These are phyloP conservation scores for Hyles euphorbiae DNA, from an alignment of 1,140 invertebrate genomes.

Conservation along the genomic window DNA sequence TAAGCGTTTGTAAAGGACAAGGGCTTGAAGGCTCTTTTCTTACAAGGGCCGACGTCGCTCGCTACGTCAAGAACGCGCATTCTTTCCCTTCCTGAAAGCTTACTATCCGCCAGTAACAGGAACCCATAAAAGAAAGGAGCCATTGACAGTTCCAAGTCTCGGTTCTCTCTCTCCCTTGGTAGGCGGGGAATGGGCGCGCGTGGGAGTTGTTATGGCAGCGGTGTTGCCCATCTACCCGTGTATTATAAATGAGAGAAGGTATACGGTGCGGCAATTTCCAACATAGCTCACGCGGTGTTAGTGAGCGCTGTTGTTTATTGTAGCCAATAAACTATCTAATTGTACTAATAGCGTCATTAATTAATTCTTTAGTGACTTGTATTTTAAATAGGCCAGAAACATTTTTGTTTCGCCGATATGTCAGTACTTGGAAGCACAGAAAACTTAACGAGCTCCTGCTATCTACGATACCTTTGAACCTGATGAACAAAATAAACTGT, in stretches of 20 bases:
- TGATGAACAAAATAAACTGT: too few species aligned
- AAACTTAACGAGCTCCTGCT: too few species aligned
- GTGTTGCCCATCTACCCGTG: conserved; percentile 49
- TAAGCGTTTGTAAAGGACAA: conserved; percentile 25
- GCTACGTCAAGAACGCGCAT: conserved; percentile 1
- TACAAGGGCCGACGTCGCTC: neutral
- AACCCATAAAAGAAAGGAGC: conserved; percentile 26
- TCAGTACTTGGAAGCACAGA: too few species aligned
- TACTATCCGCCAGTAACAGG: conserved; percentile 53
- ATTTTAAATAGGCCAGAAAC: too few species aligned
- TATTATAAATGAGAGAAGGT: conserved; percentile 37
- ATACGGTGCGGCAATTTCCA: neutral
- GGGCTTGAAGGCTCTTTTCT: conserved; percentile 11
- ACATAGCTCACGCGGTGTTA: too few species aligned
- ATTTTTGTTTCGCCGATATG: too few species aligned
- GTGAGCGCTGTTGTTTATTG: too few species aligned
- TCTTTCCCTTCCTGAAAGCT: conserved; percentile 68
- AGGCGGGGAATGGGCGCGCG: conserved; percentile 38
- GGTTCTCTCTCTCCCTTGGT: conserved; percentile 10
- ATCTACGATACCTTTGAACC: too few species aligned
- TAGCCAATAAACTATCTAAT: too few species aligned
- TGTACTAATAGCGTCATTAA: too few species aligned
- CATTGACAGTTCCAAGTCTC: neutral
- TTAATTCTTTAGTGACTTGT: too few species aligned
- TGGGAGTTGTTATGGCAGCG: conserved; percentile 62